A percentile compares a stretch with the other conserved stretches of the same genome.
Conservation (phyloP, 2,797 vertebrate species). For the Podargus strigoides region DNA sequence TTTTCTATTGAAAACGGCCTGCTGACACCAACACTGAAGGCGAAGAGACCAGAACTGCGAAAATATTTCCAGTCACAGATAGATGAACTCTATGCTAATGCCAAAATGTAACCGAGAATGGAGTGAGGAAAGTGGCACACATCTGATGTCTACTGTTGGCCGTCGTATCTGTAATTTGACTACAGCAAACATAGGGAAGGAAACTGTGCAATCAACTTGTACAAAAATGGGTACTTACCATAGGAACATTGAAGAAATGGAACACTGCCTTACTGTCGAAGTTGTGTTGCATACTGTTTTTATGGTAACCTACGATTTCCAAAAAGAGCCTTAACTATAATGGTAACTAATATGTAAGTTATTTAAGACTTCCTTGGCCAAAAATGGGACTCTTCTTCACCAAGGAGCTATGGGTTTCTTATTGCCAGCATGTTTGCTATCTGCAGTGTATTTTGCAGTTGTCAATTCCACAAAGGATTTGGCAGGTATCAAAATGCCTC, state of each 20-base stretch:
- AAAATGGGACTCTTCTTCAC: slow-evolving; percentile 55
- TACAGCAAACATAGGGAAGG: slow-evolving; percentile 67
- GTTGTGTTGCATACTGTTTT: slow-evolving; percentile 68
- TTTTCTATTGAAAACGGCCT: slow-evolving; percentile 92
- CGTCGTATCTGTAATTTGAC: slow-evolving; percentile 63
- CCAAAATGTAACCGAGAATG: slow-evolving; percentile 80
- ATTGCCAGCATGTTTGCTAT: slow-evolving; percentile 62
- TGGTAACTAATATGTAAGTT: slow-evolving; percentile 70
- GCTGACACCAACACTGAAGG: slow-evolving; percentile 93
- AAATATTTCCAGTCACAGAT: slow-evolving; percentile 86
- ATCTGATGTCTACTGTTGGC: slow-evolving; percentile 54
- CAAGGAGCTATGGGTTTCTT: slow-evolving; percentile 59
- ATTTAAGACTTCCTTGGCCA: slow-evolving; percentile 70
- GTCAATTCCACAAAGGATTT: slow-evolving; percentile 34
- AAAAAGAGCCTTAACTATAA: slow-evolving; percentile 79
- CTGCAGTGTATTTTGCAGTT: slow-evolving; percentile 45
- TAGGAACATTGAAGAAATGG: slow-evolving; percentile 70
- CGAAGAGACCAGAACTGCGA: slow-evolving; percentile 86
- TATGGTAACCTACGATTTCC: slow-evolving; percentile 71
- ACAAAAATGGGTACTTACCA: slow-evolving; percentile 66
- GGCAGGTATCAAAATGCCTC: slow-evolving; percentile 40
- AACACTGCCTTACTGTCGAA: slow-evolving; percentile 78
- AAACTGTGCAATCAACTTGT: slow-evolving; percentile 62
- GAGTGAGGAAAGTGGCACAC: background rate
- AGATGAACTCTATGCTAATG: slow-evolving; percentile 87